Conservation (phyloP, 2,888 invertebrate species). For the Polydrusus cervinus region DNA sequence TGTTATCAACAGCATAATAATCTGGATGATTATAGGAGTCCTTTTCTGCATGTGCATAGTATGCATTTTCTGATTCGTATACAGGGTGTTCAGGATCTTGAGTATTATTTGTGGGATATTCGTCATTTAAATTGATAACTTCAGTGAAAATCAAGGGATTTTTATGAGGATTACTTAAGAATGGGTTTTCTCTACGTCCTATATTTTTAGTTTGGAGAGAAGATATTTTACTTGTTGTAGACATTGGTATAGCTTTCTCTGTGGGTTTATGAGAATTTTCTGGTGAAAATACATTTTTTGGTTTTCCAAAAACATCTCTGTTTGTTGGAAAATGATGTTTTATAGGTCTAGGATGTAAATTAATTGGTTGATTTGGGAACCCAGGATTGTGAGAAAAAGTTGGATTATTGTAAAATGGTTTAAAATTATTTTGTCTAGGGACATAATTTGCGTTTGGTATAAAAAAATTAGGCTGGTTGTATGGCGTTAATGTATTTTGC, state of each 20-base stretch:
- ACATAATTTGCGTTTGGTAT: not conserved
- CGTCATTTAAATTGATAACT: not conserved
- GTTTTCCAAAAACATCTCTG: conserved; percentile 44
- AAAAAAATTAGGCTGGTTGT: not conserved
- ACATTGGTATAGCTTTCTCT: conserved; percentile 34
- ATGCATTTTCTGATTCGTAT: not conserved
- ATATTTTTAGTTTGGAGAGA: not conserved
- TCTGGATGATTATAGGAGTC: too few relatives aligned
- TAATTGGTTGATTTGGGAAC: conserved; percentile 46
- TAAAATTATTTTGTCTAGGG: not conserved
- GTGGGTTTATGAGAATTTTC: conserved; percentile 46
- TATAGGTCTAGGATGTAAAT: conserved; percentile 46
- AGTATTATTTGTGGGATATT: not conserved
- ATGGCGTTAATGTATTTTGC: not conserved
- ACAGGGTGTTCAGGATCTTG: not conserved
- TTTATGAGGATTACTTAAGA: not conserved
- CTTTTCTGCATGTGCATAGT: not conserved
- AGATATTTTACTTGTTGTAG: conserved; percentile 16
- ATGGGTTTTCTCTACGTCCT: not conserved
- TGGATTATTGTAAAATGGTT: not conserved
- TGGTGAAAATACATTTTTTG: conserved; percentile 40
- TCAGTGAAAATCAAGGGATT: not conserved
- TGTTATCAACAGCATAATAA: too few relatives aligned
- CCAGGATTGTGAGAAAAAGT: not conserved
- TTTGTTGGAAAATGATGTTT: conserved; percentile 25